These are phyloP conservation scores for Autographa pulchrina DNA, from an alignment of 2,888 invertebrate species.

Conservation along the genomic window DNA sequence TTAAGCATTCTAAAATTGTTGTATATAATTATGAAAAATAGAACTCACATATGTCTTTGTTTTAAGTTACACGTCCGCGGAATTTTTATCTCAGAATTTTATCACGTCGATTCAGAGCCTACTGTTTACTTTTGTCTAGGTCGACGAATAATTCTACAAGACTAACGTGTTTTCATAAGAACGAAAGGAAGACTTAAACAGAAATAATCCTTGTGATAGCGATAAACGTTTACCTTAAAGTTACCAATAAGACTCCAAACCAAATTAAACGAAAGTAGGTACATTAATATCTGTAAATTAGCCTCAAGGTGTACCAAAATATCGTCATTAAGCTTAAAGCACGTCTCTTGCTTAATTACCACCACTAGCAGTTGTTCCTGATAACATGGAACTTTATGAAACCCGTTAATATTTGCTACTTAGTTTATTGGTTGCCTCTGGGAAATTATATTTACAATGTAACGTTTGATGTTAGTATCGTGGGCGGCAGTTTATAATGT, in stretches of 20 bases:
- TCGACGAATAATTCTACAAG: too few relatives aligned
- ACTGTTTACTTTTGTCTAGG: too few relatives aligned
- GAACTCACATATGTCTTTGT: too few relatives aligned
- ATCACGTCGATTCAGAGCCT: too few relatives aligned
- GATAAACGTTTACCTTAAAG: too few relatives aligned
- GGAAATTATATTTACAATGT: slow-evolving; percentile 65
- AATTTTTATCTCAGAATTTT: too few relatives aligned
- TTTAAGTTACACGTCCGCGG: too few relatives aligned
- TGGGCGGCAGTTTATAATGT: slow-evolving; percentile 46
- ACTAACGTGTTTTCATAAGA: too few relatives aligned
- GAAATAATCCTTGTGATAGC: too few relatives aligned
- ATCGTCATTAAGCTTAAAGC: slow-evolving; percentile 38
- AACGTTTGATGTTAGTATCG: slow-evolving; percentile 56
- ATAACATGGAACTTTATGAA: slow-evolving; percentile 63
- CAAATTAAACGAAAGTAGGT: background rate
- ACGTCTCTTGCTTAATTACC: slow-evolving; percentile 55
- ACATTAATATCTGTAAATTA: background rate
- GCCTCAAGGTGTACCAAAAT: slow-evolving; percentile 30
- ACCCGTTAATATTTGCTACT: slow-evolving; percentile 60
- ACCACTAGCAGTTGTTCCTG: slow-evolving; percentile 60
- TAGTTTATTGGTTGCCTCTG: slow-evolving; percentile 60
- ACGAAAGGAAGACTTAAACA: too few relatives aligned
- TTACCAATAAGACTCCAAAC: background rate
- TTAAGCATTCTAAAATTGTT: too few relatives aligned
- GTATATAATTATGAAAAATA: too few relatives aligned